Base-by-base conservation (phyloP, 1,140 invertebrate genomes). In the Diorhabda elongata region DNA sequence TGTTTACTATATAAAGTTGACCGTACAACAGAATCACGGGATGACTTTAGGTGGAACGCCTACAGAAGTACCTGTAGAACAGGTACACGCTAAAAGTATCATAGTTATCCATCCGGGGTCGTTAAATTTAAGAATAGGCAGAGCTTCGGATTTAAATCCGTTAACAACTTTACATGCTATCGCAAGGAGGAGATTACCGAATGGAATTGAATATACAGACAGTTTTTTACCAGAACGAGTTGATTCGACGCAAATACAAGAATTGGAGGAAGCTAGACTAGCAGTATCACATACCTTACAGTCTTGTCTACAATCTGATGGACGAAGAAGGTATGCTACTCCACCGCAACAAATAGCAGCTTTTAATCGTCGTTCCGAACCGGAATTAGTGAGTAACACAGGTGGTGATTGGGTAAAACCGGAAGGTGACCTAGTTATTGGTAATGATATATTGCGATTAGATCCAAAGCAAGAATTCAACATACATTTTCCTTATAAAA, bases 81-180 rank as follows among this genome's bases (percentile, higher is more conserved):
- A 73, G 26, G 58, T 75, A 71, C 89, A 90, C 73, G 87, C 91
- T 2, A 90, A 92, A 74, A 90, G 89, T 44, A 91, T 95, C 44
- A 91, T 98, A 58, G 90, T 98, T n/a, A 95, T 98, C 61, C 95
- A 98, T 81, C 95, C 96, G 64, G 96, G 96, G 5, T 98, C 96
- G 0, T 86, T 92, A 61, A 91, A 95, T 79, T 84, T 98, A 9
- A 83, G 94, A 61, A 94, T 98, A 76, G 95, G 95, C 3, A 82
- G 92, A 78, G 95, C 95, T 5, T 94, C 93, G 1, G 95, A 98
- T 82, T 82, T 94, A 2, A 90, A 92, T 80, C 96, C 96, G 44
- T 84, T 91, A 57, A 92, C 89, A 8, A 84, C 96, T 58, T 84
- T 97, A 8, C 94, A 98, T 83, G 95, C 92, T 44, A 89, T 98